phyloP scores from a whole-genome alignment of 2,797 vertebrate genomes.

The Xenentodon cancila region DNA sequence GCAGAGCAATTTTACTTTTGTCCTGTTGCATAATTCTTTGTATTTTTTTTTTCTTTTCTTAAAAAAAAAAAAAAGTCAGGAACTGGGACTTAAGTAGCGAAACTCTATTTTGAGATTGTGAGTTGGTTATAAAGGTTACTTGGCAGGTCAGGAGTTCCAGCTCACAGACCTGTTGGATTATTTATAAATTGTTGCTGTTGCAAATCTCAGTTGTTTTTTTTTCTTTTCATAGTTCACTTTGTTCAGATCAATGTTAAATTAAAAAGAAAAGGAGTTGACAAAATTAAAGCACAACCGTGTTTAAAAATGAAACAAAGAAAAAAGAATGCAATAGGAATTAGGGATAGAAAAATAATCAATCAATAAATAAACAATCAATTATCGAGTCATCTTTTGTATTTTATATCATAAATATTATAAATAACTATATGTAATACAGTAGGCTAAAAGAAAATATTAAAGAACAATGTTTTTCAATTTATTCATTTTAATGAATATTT shows the following conservation, averaged over 20 bases:
- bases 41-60: conserved; percentile 53
- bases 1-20: conserved; percentile 62
- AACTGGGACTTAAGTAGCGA: conserved; percentile 37
- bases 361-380: no score
- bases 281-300: no score
- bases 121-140: conserved; percentile 42
- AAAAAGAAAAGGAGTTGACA: background rate
- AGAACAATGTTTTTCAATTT: no score
- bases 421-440: no score
- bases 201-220: conserved; percentile 19
- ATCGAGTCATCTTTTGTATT: no score
- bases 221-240: conserved; percentile 16
- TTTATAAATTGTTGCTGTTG: conserved; percentile 46
- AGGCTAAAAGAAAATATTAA: no score
- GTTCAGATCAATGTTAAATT: conserved; percentile 28
- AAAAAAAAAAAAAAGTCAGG: conserved; percentile 22
- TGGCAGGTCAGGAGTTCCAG: conserved; percentile 29
- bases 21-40: conserved; percentile 60
- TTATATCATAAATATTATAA: no score
- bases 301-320: no score
- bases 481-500: no score
- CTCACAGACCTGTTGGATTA: conserved; percentile 51
- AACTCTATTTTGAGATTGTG: conserved; percentile 64
- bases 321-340: no score
- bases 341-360: no score